phyloP scores from a whole-genome alignment of 2,797 vertebrate genomes.

The Holocentrus rufus region DNA sequence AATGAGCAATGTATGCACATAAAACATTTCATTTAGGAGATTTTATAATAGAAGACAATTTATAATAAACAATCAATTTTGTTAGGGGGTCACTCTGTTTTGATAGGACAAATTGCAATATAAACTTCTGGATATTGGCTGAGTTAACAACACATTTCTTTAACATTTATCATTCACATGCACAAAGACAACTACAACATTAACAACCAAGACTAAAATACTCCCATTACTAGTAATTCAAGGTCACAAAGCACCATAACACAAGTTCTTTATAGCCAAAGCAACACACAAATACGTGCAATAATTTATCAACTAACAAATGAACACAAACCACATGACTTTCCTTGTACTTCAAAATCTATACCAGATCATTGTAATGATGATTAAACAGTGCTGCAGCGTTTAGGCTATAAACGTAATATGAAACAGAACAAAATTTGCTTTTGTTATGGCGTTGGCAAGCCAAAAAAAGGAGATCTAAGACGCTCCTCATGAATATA shows the following conservation, averaged over 20 bases:
- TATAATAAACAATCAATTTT: too few species aligned
- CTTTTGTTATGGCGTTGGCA: background rate
- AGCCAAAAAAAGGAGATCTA: background rate
- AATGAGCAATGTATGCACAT: too few species aligned
- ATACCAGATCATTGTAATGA: background rate
- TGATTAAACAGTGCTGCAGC: background rate
- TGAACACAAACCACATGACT: too few species aligned
- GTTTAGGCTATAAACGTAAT: background rate
- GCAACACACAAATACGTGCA: background rate
- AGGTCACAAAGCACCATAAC: background rate
- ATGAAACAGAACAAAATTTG: background rate
- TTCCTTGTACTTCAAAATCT: too few species aligned
- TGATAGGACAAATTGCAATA: too few species aligned
- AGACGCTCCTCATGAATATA: too few species aligned
- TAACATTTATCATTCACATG: background rate
- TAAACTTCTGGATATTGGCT: too few species aligned
- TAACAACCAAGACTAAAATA: background rate
- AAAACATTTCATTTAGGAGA: too few species aligned
- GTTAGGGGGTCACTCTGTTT: too few species aligned
- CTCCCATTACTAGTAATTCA: background rate
- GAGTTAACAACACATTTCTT: too few species aligned
- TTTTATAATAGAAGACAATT: too few species aligned
- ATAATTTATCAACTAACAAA: background rate
- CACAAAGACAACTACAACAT: background rate
- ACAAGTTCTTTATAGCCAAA: background rate